These are phyloP conservation scores for Cuculus canorus DNA, from an alignment of 2,797 vertebrate species.

Conservation along the genomic window DNA sequence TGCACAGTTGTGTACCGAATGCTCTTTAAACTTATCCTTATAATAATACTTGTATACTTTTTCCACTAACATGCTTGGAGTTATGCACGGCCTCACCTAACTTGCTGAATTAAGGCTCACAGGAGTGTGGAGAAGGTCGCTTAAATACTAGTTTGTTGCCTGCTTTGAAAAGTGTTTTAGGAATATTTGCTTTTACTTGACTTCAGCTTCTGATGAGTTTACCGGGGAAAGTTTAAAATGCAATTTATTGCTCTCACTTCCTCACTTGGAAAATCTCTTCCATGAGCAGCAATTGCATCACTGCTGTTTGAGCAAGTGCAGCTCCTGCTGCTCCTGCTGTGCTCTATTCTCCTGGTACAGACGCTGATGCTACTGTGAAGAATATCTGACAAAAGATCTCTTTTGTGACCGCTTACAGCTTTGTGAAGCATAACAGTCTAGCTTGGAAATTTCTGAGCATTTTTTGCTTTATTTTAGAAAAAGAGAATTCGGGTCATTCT, in stretches of 20 bases:
- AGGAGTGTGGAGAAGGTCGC: not conserved
- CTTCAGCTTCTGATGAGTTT: not conserved
- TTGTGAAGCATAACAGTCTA: not conserved
- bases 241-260: not conserved
- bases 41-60: not conserved
- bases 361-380: not conserved
- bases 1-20: accelerated
- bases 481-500: not conserved
- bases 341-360: not conserved
- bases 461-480: not conserved
- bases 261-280: not conserved
- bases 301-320: not conserved
- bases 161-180: not conserved
- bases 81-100: not conserved
- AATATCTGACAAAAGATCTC: not conserved
- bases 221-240: not conserved
- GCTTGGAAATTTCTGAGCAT: not conserved
- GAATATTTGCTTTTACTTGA: not conserved
- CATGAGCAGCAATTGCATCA: not conserved
- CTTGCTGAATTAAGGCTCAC: not conserved
- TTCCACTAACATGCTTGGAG: not conserved
- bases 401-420: not conserved
- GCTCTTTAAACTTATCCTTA: accelerated
- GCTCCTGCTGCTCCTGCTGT: not conserved
- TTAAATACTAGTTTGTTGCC: not conserved